These are phyloP conservation scores for Atherinosoma microstoma DNA, from an alignment of 2,797 vertebrate species.

Conservation along the genomic window DNA sequence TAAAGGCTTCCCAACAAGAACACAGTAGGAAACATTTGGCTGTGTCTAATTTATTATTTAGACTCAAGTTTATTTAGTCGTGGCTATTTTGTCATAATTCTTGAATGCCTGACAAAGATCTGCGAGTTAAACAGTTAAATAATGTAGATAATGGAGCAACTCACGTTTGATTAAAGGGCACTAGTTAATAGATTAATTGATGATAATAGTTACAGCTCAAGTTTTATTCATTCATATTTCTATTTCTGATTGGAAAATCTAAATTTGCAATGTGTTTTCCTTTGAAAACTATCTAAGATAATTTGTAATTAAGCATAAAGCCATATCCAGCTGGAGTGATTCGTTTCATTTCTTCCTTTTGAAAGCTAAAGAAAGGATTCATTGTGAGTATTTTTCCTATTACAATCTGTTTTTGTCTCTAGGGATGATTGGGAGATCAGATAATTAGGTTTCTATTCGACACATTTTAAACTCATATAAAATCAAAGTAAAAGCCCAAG, in stretches of 20 bases:
- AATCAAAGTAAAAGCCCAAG: neutral
- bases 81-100: neutral
- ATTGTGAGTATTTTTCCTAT: no score
- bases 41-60: neutral
- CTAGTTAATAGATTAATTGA: neutral
- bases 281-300: neutral
- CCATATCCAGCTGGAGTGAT: neutral
- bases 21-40: neutral
- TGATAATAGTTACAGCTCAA: neutral
- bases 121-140: neutral
- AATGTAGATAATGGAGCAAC: neutral
- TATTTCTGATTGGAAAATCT: neutral
- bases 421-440: neutral
- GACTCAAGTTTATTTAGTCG: neutral
- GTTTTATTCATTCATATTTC: neutral
- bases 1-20: neutral
- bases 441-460: neutral
- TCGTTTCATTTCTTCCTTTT: no score
- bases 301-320: neutral
- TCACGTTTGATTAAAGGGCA: neutral
- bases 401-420: neutral
- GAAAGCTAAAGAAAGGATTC: no score
- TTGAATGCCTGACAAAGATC: neutral
- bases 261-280: neutral
- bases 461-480: conserved; percentile 1